Conservation (phyloP, 2,113 vertebrate species). For the Pholis gunnellus region DNA sequence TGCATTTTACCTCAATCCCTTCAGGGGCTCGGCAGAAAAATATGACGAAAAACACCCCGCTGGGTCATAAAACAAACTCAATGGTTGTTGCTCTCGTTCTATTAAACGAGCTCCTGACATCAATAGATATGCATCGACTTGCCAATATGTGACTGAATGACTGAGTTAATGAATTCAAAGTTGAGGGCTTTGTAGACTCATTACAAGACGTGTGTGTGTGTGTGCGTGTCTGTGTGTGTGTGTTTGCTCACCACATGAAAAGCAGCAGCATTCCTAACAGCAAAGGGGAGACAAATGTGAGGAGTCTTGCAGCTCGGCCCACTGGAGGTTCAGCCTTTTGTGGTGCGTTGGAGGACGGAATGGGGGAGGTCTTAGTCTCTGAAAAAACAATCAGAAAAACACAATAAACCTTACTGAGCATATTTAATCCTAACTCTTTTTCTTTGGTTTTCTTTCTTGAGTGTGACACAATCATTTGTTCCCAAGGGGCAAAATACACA, state of each 20-base stretch:
- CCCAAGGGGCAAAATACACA: constrained; percentile 14
- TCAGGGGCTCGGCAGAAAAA: constrained; percentile 18
- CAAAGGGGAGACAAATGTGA: constrained; percentile 73
- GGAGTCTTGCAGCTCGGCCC: constrained; percentile 66
- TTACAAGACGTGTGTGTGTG: constrained; percentile 3
- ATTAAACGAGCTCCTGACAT: constrained; percentile 46
- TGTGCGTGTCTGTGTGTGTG: constrained; percentile 30
- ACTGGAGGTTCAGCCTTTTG: constrained; percentile 74
- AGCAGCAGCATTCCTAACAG: constrained; percentile 79
- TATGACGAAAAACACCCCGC: constrained; percentile 12
- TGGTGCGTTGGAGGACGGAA: constrained; percentile 77
- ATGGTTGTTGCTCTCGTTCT: constrained; percentile 29
- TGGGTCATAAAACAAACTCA: constrained; percentile 49
- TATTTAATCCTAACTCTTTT: constrained; percentile 1
- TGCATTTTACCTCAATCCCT: constrained; percentile 40
- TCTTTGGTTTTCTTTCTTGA: not conserved
- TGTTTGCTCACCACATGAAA: constrained; percentile 75
- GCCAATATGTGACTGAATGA: constrained; percentile 44
- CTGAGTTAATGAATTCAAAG: constrained; percentile 44
- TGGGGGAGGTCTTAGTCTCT: constrained; percentile 79
- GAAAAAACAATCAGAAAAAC: constrained; percentile 39
- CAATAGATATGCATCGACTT: constrained; percentile 34
- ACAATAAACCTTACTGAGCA: constrained; percentile 28
- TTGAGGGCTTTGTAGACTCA: constrained; percentile 19
- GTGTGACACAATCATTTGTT: constrained; percentile 16